A percentile compares a stretch with the other conserved stretches of the same genome.
These are phyloP conservation scores for Trichoplusia ni DNA, from an alignment of 1,140 invertebrate species.

Conservation along the genomic window DNA sequence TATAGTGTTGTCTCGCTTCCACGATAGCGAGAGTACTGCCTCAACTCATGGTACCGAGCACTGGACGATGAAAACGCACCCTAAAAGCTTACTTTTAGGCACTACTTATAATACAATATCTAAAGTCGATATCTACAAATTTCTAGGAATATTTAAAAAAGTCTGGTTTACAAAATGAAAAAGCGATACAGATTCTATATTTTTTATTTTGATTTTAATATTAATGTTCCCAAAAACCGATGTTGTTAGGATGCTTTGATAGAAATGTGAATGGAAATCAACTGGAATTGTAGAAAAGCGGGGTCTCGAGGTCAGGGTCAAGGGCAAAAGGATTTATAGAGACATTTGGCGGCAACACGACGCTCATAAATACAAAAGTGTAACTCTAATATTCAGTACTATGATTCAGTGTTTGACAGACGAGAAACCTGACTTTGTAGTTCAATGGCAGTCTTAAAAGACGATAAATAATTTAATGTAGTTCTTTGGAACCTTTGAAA, in stretches of 20 bases:
- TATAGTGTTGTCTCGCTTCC: too few species aligned
- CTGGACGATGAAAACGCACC: background rate
- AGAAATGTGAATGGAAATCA: slow-evolving; percentile 13
- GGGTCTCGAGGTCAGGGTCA: background rate
- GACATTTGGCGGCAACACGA: slow-evolving; percentile 9
- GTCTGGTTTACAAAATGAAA: slow-evolving; percentile 5
- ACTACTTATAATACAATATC: slow-evolving; percentile 16
- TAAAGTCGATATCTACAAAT: background rate
- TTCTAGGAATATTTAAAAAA: background rate
- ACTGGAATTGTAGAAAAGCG: background rate
- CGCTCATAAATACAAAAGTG: slow-evolving; percentile 20
- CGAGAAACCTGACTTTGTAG: background rate
- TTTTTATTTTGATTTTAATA: slow-evolving; percentile 10
- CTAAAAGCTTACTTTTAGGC: slow-evolving; percentile 18
- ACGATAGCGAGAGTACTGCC: too few species aligned
- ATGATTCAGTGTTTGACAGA: slow-evolving; percentile 15
- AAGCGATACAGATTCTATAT: background rate
- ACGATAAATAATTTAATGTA: too few species aligned
- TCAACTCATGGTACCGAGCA: too few species aligned
- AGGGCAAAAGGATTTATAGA: slow-evolving; percentile 6
- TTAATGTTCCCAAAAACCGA: slow-evolving; percentile 26
- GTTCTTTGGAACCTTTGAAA: too few species aligned
- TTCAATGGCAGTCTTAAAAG: too few species aligned
- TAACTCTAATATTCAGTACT: slow-evolving; percentile 16
- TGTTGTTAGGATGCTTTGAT: background rate